These are phyloP conservation scores for Sinosuthora webbiana DNA, from an alignment of 2,113 vertebrate genomes.

Conservation along the genomic window DNA sequence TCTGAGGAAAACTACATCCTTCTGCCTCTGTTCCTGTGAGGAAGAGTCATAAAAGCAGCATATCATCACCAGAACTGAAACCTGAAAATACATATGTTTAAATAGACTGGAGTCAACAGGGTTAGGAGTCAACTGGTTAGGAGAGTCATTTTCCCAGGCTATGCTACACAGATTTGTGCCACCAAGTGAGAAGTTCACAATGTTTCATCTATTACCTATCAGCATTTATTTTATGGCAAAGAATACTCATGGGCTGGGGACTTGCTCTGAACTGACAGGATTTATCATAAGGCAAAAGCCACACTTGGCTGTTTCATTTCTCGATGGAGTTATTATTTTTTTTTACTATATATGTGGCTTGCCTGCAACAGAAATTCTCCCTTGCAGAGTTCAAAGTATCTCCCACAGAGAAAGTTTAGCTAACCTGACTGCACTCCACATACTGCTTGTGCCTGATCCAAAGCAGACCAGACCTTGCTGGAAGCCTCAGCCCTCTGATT, in stretches of 20 bases:
- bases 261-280: neutral
- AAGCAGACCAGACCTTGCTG: neutral
- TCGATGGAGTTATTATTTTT: neutral
- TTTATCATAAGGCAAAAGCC: neutral
- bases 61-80: neutral
- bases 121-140: neutral
- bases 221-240: neutral
- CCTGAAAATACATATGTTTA: neutral
- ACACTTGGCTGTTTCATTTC: neutral
- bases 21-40: neutral
- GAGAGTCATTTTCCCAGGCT: neutral
- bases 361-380: neutral
- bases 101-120: neutral
- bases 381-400: slow-evolving; percentile 7
- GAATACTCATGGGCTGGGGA: neutral
- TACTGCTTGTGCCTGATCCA: neutral
- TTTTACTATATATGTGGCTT: neutral
- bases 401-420: neutral
- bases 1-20: neutral
- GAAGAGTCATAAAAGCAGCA: neutral
- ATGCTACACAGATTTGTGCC: neutral
- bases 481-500: neutral
- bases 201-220: neutral
- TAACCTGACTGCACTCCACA: neutral
- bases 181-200: neutral